Conservation (phyloP, 2,888 invertebrate genomes). For the Amblyjoppa fuscipennis region DNA sequence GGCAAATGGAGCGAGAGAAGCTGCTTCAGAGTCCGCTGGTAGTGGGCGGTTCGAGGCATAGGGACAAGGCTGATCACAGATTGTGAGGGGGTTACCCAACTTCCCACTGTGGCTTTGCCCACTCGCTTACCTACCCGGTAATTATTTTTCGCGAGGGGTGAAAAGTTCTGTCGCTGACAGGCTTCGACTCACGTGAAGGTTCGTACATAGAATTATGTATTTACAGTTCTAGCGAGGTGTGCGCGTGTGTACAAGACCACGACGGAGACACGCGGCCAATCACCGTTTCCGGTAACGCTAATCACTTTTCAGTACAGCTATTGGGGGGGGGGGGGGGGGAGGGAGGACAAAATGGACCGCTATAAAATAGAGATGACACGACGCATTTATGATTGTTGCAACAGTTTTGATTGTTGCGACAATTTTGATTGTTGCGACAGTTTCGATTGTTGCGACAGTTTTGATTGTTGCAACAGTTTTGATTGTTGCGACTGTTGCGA, state of each 20-base stretch:
- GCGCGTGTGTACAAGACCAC: neutral
- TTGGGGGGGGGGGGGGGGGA: too few relatives aligned
- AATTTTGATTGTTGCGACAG: too few relatives aligned
- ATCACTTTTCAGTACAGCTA: neutral
- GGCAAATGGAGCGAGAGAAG: constrained; percentile 41
- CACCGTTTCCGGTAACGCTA: neutral
- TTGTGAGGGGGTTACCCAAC: constrained; percentile 46
- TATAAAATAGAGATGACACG: neutral
- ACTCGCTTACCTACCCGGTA: constrained; percentile 71
- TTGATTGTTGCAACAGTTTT: too few relatives aligned
- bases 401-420: too few relatives aligned
- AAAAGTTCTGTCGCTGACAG: constrained; percentile 73
- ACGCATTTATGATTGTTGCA: too few relatives aligned
- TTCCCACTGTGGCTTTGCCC: constrained; percentile 33
- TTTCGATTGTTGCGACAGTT: too few relatives aligned
- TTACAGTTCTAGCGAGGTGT: neutral
- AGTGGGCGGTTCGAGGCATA: constrained; percentile 39
- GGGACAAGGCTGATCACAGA: constrained; percentile 42
- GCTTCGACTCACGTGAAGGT: constrained; percentile 42
- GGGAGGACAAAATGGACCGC: neutral
- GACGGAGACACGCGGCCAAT: neutral
- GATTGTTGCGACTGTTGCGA: too few relatives aligned
- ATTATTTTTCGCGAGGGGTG: constrained; percentile 84
- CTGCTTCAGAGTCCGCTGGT: constrained; percentile 51
- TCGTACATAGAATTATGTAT: constrained; percentile 12